Percentiles rank a stretch among this genome's conserved stretches.
These are phyloP conservation scores for Spongilla lacustris DNA, from an alignment of 37 sponge, comb jelly and placozoan genomes.

Conservation along the genomic window DNA sequence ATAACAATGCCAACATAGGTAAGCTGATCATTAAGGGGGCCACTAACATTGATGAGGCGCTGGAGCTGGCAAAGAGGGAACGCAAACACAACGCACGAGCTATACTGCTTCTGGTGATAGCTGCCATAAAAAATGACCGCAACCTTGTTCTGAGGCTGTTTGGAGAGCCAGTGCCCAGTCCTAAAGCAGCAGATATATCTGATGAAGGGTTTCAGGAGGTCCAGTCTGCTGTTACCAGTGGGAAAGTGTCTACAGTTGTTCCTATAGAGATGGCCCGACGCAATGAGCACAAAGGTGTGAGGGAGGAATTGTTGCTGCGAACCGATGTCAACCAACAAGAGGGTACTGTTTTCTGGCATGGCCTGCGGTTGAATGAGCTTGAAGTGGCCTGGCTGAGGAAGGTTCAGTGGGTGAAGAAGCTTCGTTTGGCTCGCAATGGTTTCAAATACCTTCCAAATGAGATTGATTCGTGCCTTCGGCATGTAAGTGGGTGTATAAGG, in stretches of 20 bases:
- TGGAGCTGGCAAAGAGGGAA: constrained; percentile 5
- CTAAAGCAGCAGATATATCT: background rate
- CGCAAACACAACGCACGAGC: constrained; percentile 37
- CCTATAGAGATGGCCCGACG: constrained; percentile 76
- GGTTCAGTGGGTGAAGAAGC: constrained; percentile 75
- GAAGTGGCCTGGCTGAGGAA: constrained; percentile 73
- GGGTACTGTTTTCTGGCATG: constrained; percentile 76
- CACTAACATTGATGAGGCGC: constrained; percentile 20
- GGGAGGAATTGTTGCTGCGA: constrained; percentile 71
- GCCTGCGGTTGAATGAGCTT: constrained; percentile 59
- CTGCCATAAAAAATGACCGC: constrained; percentile 38
- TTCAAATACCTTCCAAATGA: constrained; percentile 62
- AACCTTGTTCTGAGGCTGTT: constrained; percentile 41
- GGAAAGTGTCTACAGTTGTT: constrained; percentile 50
- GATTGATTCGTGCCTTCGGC: constrained; percentile 66
- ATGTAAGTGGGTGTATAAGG: constrained; percentile 16
- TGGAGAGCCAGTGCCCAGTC: constrained; percentile 25
- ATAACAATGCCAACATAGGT: constrained; percentile 49
- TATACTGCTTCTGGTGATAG: constrained; percentile 53
- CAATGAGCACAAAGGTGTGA: constrained; percentile 11
- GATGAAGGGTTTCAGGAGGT: constrained; percentile 36
- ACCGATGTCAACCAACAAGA: constrained; percentile 74
- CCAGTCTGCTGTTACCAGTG: constrained; percentile 26
- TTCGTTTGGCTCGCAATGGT: constrained; percentile 70
- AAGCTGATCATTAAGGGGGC: constrained; percentile 56